Conservation (phyloP, 2,797 vertebrate species). For the Decapterus maruadsi region DNA sequence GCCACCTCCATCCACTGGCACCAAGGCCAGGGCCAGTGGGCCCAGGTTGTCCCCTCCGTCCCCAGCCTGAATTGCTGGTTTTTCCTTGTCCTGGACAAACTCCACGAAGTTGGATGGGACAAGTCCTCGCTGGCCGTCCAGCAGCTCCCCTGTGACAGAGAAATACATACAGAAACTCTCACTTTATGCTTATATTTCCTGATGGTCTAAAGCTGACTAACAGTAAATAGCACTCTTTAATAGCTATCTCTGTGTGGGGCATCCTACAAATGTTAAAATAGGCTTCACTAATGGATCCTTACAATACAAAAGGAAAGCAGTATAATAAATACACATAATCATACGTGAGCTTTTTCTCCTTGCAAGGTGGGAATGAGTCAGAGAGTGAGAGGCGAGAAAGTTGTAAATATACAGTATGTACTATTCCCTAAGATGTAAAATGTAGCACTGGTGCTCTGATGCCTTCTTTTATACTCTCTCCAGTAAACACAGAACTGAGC, state of each 20-base stretch:
- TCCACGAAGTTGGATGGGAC: constrained; percentile 99
- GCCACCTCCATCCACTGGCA: constrained; percentile 75
- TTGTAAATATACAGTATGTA: constrained; percentile 41
- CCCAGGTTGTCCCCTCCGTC: constrained; percentile 89
- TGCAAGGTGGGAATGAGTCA: constrained; percentile 39
- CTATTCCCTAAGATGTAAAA: constrained; percentile 43
- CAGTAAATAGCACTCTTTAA: constrained; percentile 23
- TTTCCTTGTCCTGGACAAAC: constrained; percentile 96
- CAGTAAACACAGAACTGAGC: constrained; percentile 33
- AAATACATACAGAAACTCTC: constrained; percentile 5
- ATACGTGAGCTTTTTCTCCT: constrained; percentile 13
- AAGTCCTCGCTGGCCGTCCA: constrained; percentile 96
- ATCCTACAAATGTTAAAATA: constrained; percentile 56
- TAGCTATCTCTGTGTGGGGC: constrained; percentile 25
- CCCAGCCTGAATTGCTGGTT: constrained; percentile 76
- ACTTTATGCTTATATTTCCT: not conserved
- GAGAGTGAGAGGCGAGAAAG: constrained; percentile 49
- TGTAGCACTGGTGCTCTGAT: constrained; percentile 23
- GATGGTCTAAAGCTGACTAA: not conserved
- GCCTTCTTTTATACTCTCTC: constrained; percentile 19
- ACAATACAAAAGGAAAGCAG: constrained; percentile 39
- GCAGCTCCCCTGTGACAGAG: constrained; percentile 90
- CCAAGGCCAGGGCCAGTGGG: constrained; percentile 81
- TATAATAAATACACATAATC: constrained; percentile 42
- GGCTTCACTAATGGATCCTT: constrained; percentile 22